These are phyloP conservation scores for Dascillus cervinus DNA, from an alignment of 2,888 invertebrate species.

Conservation along the genomic window DNA sequence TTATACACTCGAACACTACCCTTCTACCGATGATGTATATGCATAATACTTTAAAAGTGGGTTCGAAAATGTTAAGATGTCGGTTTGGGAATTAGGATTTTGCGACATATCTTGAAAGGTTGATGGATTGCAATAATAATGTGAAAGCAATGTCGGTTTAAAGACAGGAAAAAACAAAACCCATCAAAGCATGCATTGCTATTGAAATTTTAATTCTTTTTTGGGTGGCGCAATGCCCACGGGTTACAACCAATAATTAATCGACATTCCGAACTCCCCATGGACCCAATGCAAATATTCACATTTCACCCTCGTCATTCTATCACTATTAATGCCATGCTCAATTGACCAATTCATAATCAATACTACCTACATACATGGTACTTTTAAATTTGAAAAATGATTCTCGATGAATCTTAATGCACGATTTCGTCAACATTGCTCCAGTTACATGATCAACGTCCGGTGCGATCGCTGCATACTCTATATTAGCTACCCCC, in stretches of 20 bases:
- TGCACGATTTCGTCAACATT: too few relatives aligned
- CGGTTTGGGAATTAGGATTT: not conserved
- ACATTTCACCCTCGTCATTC: constrained; percentile 19
- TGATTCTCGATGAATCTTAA: not conserved
- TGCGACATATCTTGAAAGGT: not conserved
- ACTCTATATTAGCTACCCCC: constrained; percentile 12
- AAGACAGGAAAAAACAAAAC: not conserved
- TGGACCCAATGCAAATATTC: constrained; percentile 20
- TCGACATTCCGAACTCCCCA: constrained; percentile 17
- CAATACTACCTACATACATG: constrained; percentile 4
- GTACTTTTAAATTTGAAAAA: not conserved
- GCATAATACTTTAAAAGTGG: not conserved
- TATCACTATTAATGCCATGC: constrained; percentile 8
- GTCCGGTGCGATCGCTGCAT: constrained; percentile 11
- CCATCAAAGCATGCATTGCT: too few relatives aligned
- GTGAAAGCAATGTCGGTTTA: not conserved
- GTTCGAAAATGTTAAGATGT: not conserved
- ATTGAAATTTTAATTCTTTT: too few relatives aligned
- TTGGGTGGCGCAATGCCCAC: constrained; percentile 14
- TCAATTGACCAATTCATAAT: constrained; percentile 9
- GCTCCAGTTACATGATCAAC: constrained; percentile 12
- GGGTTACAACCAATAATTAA: constrained; percentile 20
- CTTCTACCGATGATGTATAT: not conserved
- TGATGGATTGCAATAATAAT: not conserved
- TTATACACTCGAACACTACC: not conserved